A percentile compares a stretch with the other conserved stretches of the same genome.
phyloP scores from a whole-genome alignment of 2,113 vertebrate species.

The Pomatorhinus ruficollis region DNA sequence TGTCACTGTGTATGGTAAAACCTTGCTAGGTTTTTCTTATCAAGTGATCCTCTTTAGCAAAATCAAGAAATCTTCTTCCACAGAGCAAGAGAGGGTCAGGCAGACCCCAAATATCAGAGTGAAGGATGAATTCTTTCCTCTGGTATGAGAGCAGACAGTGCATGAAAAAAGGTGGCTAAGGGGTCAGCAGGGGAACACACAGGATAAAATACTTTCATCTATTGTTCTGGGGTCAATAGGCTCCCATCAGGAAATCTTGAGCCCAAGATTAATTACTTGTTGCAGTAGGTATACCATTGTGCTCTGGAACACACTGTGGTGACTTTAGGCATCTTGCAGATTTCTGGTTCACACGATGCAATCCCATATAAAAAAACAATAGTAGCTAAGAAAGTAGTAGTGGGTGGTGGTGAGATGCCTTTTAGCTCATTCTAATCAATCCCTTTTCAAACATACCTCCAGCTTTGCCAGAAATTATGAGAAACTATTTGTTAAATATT shows the following conservation, averaged over 20 bases:
- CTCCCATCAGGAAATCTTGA: conserved; percentile 81
- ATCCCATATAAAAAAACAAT: conserved; percentile 32
- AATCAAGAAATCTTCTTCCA: not conserved
- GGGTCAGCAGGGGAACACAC: conserved; percentile 68
- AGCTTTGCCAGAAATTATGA: not conserved
- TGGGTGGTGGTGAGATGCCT: conserved; percentile 36
- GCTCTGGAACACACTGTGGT: conserved; percentile 46
- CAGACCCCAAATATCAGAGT: conserved; percentile 74
- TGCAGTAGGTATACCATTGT: conserved; percentile 74
- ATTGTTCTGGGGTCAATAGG: conserved; percentile 87
- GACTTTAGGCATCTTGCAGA: conserved; percentile 64
- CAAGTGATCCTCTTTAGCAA: not conserved
- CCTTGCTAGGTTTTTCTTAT: not conserved
- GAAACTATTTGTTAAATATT: conserved; percentile 26
- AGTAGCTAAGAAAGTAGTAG: conserved; percentile 25
- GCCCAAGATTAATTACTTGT: conserved; percentile 90
- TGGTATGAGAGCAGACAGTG: conserved; percentile 78
- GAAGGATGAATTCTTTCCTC: conserved; percentile 78
- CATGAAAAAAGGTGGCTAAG: conserved; percentile 67
- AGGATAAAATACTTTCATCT: conserved; percentile 87
- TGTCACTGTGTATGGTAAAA: not conserved
- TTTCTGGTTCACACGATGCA: conserved; percentile 54
- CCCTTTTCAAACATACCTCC: not conserved
- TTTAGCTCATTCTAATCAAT: conserved; percentile 42
- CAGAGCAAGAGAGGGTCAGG: conserved; percentile 63